phyloP scores from a whole-genome alignment of 2,113 vertebrate species.

The Lathamus discolor region DNA sequence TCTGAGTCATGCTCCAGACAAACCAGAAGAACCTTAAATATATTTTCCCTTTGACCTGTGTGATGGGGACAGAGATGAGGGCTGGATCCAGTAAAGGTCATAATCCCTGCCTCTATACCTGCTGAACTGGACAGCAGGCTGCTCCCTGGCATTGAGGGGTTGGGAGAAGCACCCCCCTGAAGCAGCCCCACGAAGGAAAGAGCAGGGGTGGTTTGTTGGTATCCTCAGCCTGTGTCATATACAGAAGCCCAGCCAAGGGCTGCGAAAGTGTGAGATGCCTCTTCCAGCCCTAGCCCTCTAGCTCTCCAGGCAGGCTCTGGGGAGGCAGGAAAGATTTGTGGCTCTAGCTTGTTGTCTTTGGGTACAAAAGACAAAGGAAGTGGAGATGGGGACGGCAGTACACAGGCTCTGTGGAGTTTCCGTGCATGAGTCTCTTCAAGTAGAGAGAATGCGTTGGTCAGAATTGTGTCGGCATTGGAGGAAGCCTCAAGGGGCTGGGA shows the following conservation, averaged over 20 bases:
- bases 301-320: background rate
- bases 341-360: background rate
- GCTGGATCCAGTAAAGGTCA: background rate
- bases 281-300: background rate
- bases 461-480: background rate
- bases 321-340: background rate
- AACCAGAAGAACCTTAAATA: background rate
- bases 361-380: background rate
- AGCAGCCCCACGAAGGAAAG: background rate
- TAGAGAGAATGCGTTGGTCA: background rate
- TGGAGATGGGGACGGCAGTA: background rate
- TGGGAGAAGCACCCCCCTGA: background rate
- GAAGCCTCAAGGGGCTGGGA: background rate
- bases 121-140: background rate
- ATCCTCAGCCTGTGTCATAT: background rate
- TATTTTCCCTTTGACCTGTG: background rate
- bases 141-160: accelerated
- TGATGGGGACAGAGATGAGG: background rate
- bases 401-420: background rate
- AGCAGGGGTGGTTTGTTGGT: background rate
- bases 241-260: background rate
- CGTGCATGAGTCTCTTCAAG: background rate
- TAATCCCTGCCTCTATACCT: background rate
- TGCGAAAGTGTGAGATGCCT: background rate
- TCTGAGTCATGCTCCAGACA: background rate